Base-by-base conservation (phyloP, 2,797 vertebrate species). In the Morelia viridis region DNA sequence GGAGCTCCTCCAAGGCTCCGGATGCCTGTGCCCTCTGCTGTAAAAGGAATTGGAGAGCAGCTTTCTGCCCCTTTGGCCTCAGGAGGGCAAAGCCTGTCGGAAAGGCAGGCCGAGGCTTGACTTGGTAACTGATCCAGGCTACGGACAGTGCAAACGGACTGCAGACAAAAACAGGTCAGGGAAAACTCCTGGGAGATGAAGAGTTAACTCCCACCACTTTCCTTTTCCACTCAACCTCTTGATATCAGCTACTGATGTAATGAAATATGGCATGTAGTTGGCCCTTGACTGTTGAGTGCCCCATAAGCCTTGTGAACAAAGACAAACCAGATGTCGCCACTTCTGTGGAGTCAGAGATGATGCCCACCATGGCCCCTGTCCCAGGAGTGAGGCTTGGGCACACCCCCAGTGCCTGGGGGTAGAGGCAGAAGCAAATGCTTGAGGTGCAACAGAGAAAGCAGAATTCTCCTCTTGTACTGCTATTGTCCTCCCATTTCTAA, bases 181-280 rank as follows among this genome's bases (percentile, higher is more conserved):
- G 61, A 62, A 35, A 94, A 92, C 90, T 92, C 31, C 95, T 92
- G 96, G 97, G 64, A 76, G 85, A 88, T 91, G 71, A 97, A 96
- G 97, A 94, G 97, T 97, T 97, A 97, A 97, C 94, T 89, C 91
- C 94, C 96, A 92, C 95, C 95, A 56, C 94, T 96, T 95, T 94
- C 94, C 93, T 93, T 95, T 92, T 95, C 94, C 96, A 95, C 93
- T 93, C 95, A 96, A 96, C 96, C 96, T 96, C 97, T 96, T 97
- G 97, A 15, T 96, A 96, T 97, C 96, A 97, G 97, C 97, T 97
- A 97, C 97, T 97, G 97, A 98, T 97, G 96, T 98, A 98, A 98
- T 97, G 97, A 97, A 98, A 98, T 97, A 97, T 97, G 97, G 97
- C 97, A 96, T 97, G 97, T 94, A 97, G 97, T 97, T 98, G 98